Percentiles rank a stretch among this genome's conserved stretches.
Conservation (phyloP, 1,140 invertebrate genomes). For the Palaemon carinicauda region DNA sequence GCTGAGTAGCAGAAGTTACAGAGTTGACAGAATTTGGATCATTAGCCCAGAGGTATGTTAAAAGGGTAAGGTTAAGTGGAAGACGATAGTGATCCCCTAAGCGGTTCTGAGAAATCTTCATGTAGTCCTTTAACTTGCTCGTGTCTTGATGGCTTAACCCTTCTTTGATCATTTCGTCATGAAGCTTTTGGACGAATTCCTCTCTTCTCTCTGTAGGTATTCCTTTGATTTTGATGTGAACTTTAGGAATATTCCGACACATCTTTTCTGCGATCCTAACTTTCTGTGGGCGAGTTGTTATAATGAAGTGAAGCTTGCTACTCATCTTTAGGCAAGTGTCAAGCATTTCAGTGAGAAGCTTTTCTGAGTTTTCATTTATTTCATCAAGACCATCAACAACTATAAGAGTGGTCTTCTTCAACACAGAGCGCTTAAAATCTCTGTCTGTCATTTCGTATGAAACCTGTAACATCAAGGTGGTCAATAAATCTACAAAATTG, state of each 20-base stretch:
- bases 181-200: slow-evolving; percentile 27
- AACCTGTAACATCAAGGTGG: background rate
- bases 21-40: background rate
- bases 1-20: slow-evolving; percentile 12
- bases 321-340: background rate
- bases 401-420: background rate
- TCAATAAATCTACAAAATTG: slow-evolving; percentile 5
- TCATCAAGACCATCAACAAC: slow-evolving; percentile 43
- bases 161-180: slow-evolving; percentile 26
- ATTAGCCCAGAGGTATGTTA: slow-evolving; percentile 36
- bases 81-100: slow-evolving; percentile 30
- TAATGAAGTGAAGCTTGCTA: background rate
- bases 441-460: background rate
- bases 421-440: slow-evolving; percentile 6
- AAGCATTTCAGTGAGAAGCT: background rate
- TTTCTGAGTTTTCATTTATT: slow-evolving; percentile 7
- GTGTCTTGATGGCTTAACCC: background rate
- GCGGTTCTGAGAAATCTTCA: background rate
- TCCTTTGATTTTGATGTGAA: slow-evolving; percentile 18
- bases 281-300: slow-evolving; percentile 29
- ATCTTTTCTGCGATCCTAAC: background rate
- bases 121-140: background rate
- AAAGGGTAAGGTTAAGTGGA: slow-evolving; percentile 33
- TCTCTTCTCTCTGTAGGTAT: slow-evolving; percentile 7
- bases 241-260: background rate